Evolutionary conservation across 2,888 invertebrate genomes (phyloP), one percentile per base, ranked within the genome.

Genomic region (Amphipoea lucens): DNA sequence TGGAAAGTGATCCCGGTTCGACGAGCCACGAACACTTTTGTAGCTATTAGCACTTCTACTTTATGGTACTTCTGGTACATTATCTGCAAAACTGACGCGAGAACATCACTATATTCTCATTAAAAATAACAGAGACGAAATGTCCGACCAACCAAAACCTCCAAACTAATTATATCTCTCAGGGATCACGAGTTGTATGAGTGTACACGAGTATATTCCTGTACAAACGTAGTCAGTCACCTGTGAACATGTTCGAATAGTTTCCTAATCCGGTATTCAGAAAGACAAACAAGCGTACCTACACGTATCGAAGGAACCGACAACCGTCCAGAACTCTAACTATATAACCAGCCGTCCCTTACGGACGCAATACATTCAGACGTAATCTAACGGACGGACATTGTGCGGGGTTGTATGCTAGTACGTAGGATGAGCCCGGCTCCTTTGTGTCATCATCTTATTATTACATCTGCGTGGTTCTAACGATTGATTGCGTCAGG

Each of bases 211-310:
- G 29, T 45, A 14, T 14, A 40, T 20, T 14, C 11, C 14, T 36
- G 48, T 57, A n/a, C 17, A 51, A 75, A 84, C 70, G 60, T 20
- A 66, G 72, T 3, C 60, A 57, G 65, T 73, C 70, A 76, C 67
- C 76, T 79, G 82, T 69, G 45, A 79, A 82, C 69, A 79, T 54
- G 66, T 70, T 54, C n/a, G 57, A 63, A 57, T 23, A 76, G 65
- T 54, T 84, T 36, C 48, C 78, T 74, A 48, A 75, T 73, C 69
- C 54, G 17, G 48, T 76, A 65, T 72, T 76, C 71, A 69, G 40
- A 62, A 83, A 84, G 72, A 86, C 62, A 78, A 83, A 84, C 66
- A 83, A 67, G 63, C 23, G 76, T 36, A 74, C 70, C 74, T 48
- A 45, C 74, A 77, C 79, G 82, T 82, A 72, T 77, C 67, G 54